Conservation (phyloP, 1,140 invertebrate species). For the Lineus longissimus region DNA sequence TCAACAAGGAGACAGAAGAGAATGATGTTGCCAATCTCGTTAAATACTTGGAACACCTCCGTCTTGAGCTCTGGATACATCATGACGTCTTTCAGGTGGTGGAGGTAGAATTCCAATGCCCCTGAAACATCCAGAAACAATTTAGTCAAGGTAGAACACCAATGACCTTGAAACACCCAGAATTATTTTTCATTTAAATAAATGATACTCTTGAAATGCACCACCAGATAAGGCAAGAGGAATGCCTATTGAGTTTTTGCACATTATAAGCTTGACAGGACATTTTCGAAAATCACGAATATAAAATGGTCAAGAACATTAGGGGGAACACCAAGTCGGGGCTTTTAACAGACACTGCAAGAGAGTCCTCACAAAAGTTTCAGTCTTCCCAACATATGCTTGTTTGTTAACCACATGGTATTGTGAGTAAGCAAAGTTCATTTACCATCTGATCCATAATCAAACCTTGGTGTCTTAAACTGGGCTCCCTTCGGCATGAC, state of each 20-base stretch:
- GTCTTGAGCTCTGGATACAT: conserved; percentile 73
- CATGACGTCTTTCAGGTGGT: background rate
- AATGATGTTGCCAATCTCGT: conserved; percentile 88
- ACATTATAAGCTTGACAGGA: no score
- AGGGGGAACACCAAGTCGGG: no score
- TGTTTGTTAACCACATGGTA: no score
- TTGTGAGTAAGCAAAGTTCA: no score
- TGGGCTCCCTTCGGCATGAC: conserved; percentile 97
- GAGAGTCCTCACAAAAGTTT: no score
- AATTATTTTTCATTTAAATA: background rate
- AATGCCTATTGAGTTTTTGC: no score
- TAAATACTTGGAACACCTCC: conserved; percentile 88
- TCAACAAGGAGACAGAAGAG: conserved; percentile 92
- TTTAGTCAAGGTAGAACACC: conserved; percentile 91
- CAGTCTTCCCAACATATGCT: no score
- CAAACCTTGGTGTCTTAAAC: conserved; percentile 89
- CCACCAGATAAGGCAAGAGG: no score
- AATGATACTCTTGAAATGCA: conserved; percentile 25
- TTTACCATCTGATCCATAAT: conserved; percentile 88
- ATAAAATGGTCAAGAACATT: no score
- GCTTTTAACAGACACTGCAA: no score
- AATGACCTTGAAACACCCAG: conserved; percentile 50
- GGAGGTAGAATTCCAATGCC: background rate
- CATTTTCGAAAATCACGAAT: no score
- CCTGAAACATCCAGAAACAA: conserved; percentile 65